These are phyloP conservation scores for Pangasianodon hypophthalmus DNA, from an alignment of 2,113 vertebrate species.

Conservation along the genomic window DNA sequence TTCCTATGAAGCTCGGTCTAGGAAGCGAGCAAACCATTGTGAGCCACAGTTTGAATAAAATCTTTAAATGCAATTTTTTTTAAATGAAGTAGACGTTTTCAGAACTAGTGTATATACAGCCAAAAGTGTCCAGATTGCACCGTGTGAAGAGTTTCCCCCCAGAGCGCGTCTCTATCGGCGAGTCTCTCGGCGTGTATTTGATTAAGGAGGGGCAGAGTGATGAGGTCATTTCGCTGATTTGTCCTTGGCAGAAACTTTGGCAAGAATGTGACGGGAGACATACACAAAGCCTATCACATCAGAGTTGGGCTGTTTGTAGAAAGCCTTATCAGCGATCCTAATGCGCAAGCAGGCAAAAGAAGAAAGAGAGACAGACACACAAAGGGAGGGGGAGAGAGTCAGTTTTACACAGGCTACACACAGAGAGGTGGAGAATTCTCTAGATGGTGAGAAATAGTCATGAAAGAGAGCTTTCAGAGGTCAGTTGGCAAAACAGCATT, in stretches of 20 bases:
- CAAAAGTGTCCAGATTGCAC: no score
- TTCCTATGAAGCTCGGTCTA: no score
- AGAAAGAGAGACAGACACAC: slow-evolving; percentile 67
- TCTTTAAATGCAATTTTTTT: no score
- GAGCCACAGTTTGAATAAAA: no score
- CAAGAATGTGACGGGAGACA: slow-evolving; percentile 68
- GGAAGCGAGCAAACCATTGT: no score
- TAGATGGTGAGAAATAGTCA: neutral
- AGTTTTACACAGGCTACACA: slow-evolving; percentile 38
- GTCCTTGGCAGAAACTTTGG: slow-evolving; percentile 18
- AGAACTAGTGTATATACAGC: no score
- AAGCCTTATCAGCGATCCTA: slow-evolving; percentile 99
- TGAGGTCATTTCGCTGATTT: slow-evolving; percentile 34
- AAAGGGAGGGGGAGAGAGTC: slow-evolving; percentile 65
- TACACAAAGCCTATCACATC: slow-evolving; percentile 98
- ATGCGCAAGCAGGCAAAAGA: slow-evolving; percentile 68
- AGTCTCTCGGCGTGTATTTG: neutral
- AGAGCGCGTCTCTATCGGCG: neutral
- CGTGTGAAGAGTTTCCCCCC: no score
- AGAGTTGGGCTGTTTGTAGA: slow-evolving; percentile 99
- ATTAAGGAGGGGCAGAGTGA: neutral
- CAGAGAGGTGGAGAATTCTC: neutral
- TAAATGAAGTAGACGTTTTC: no score
- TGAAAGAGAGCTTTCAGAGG: neutral
- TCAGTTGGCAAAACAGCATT: neutral